Conservation (phyloP, 2,113 vertebrate genomes). For the Dunckerocampus dactyliophorus region DNA sequence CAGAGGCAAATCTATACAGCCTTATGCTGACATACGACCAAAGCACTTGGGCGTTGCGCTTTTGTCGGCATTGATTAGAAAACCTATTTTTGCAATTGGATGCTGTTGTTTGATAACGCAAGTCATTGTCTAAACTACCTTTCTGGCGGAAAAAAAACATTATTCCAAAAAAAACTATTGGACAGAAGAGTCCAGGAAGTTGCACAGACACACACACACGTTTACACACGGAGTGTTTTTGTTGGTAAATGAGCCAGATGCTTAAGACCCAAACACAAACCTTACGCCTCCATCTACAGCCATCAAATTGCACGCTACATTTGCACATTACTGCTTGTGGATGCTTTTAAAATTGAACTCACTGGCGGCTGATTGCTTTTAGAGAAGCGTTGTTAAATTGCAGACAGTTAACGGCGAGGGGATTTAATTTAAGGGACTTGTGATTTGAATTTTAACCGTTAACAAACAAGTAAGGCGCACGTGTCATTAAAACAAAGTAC, state of each 20-base stretch:
- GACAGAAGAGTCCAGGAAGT: slow-evolving; percentile 3
- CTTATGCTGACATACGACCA: not conserved
- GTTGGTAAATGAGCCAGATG: slow-evolving; percentile 20
- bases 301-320: slow-evolving; percentile 25
- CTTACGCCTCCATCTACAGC: slow-evolving; percentile 26
- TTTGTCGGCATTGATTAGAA: not conserved
- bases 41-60: not conserved
- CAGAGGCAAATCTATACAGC: not conserved
- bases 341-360: slow-evolving; percentile 29
- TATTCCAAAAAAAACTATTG: no score
- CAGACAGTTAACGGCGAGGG: slow-evolving; percentile 26
- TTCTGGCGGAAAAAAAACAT: not conserved
- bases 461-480: slow-evolving; percentile 12
- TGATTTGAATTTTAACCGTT: slow-evolving; percentile 46
- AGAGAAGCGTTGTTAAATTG: slow-evolving; percentile 34
- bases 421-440: slow-evolving; percentile 36
- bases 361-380: slow-evolving; percentile 30
- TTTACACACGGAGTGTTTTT: slow-evolving; percentile 11
- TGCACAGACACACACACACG: not conserved
- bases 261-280: slow-evolving; percentile 38
- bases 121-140: not conserved
- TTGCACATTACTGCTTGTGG: slow-evolving; percentile 25
- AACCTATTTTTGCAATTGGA: not conserved
- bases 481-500: slow-evolving; percentile 24
- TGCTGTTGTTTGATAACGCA: not conserved